Conservation (phyloP, 2,888 invertebrate genomes). For the Diplazon laetatorius region DNA sequence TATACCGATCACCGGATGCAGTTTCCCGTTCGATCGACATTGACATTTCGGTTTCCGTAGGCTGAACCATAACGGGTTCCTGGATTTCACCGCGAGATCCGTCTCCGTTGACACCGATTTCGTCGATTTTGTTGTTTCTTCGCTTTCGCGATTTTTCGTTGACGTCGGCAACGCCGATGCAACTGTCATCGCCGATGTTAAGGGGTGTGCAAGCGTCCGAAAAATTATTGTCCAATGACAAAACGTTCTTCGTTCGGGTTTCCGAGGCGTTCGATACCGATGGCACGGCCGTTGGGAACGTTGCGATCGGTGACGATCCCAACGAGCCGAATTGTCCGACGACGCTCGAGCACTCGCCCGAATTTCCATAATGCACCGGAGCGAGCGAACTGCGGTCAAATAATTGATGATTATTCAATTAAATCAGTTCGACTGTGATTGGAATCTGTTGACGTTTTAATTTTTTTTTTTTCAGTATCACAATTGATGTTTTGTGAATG, state of each 20-base stretch:
- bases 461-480: background rate
- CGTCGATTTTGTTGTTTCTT: slow-evolving; percentile 4
- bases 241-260: slow-evolving; percentile 19
- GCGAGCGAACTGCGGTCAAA: slow-evolving; percentile 76
- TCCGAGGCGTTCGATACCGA: slow-evolving; percentile 47
- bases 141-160: slow-evolving; percentile 39
- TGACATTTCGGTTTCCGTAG: slow-evolving; percentile 24
- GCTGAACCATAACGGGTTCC: background rate
- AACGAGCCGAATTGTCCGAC: slow-evolving; percentile 70
- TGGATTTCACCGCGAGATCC: slow-evolving; percentile 13
- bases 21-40: slow-evolving; percentile 64
- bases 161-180: slow-evolving; percentile 67
- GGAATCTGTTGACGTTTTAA: background rate
- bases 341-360: slow-evolving; percentile 74
- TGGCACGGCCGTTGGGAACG: slow-evolving; percentile 70
- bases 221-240: slow-evolving; percentile 1
- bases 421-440: background rate
- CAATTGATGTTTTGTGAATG: too few relatives aligned
- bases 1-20: slow-evolving; percentile 70
- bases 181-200: slow-evolving; percentile 24
- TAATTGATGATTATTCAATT: slow-evolving; percentile 21
- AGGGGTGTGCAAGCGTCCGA: slow-evolving; percentile 2
- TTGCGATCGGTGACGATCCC: slow-evolving; percentile 68
- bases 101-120: slow-evolving; percentile 50
- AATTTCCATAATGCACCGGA: slow-evolving; percentile 77